These are phyloP conservation scores for Vidua chalybeata DNA, from an alignment of 2,113 vertebrate species.

Conservation along the genomic window DNA sequence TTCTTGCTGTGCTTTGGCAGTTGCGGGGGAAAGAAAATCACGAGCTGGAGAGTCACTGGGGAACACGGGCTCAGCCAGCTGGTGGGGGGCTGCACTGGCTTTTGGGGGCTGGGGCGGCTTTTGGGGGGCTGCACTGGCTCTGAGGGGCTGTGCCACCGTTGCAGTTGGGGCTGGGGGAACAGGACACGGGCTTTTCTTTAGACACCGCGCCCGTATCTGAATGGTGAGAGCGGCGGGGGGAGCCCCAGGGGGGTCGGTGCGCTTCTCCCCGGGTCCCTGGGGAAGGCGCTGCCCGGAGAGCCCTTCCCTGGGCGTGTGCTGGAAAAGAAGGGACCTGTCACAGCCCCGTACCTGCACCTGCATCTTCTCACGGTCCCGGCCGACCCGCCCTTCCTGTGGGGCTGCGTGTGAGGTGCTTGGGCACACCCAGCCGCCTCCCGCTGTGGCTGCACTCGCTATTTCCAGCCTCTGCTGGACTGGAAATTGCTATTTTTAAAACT, in stretches of 20 bases:
- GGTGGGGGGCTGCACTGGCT: neutral
- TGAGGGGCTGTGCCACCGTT: rapidly evolving
- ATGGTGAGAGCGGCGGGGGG: rapidly evolving
- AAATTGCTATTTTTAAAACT: rapidly evolving
- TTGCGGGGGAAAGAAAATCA: neutral
- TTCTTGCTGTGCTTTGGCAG: neutral
- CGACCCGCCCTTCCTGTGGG: constrained; percentile 20
- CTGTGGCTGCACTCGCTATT: neutral
- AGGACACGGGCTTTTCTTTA: rapidly evolving
- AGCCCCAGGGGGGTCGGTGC: neutral
- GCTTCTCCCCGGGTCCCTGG: rapidly evolving
- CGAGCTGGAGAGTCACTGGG: rapidly evolving
- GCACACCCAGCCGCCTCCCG: neutral
- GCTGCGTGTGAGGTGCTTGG: neutral
- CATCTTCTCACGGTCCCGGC: neutral
- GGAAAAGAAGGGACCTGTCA: neutral
- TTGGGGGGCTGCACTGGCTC: neutral
- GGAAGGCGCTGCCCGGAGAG: rapidly evolving
- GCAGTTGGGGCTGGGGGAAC: neutral
- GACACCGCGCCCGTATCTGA: rapidly evolving
- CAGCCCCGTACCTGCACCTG: neutral
- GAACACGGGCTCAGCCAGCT: neutral
- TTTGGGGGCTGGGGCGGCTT: neutral
- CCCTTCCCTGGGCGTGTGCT: neutral
- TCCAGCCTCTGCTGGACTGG: neutral